phyloP scores from a whole-genome alignment of 2,113 vertebrate genomes.

The Pluvialis apricaria region DNA sequence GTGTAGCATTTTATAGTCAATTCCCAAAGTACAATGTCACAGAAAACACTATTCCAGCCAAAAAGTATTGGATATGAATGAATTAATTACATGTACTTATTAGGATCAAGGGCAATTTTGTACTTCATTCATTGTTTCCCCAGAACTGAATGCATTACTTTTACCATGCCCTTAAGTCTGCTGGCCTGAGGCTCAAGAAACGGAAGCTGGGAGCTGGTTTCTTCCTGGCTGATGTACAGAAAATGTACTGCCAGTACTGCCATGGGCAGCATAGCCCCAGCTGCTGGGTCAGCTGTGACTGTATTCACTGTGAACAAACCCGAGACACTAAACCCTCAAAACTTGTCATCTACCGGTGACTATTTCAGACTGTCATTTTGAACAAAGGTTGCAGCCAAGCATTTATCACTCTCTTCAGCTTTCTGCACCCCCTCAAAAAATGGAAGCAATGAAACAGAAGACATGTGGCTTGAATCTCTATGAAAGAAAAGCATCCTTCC shows the following conservation, averaged over 20 bases:
- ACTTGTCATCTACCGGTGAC: not conserved
- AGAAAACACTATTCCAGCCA: not conserved
- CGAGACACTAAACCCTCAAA: not conserved
- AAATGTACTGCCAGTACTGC: not conserved
- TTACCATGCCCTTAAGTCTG: not conserved
- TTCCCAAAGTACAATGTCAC: not conserved
- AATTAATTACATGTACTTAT: not conserved
- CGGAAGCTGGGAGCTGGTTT: not conserved
- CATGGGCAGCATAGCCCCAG: rapidly evolving
- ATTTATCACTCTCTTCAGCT: not conserved
- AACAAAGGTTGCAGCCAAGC: not conserved
- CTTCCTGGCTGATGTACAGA: not conserved
- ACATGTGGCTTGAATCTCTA: not conserved
- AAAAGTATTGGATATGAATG: not conserved
- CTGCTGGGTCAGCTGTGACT: not conserved
- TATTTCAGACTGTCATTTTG: not conserved
- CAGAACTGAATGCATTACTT: not conserved
- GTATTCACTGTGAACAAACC: not conserved
- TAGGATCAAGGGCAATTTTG: not conserved
- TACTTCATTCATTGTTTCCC: not conserved
- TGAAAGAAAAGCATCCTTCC: not conserved
- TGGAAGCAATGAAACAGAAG: not conserved
- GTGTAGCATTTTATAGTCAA: not conserved
- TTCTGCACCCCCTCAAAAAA: not conserved
- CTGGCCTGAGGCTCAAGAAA: not conserved